phyloP scores from a whole-genome alignment of 1,140 invertebrate species.

The Euschistus heros region DNA sequence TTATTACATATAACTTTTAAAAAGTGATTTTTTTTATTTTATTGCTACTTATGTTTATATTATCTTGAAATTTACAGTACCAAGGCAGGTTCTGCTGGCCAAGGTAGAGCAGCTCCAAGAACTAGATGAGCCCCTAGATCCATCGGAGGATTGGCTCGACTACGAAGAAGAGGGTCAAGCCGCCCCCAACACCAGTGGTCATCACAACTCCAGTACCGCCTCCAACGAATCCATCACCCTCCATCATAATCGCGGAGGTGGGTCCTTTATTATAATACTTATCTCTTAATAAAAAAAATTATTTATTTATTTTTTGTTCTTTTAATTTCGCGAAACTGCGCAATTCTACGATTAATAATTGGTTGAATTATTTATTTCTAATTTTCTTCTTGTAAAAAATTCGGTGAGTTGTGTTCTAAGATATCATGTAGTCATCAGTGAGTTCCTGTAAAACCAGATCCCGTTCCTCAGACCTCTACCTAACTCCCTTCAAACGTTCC shows the following conservation, averaged over 20 bases:
- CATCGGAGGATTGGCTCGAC: conserved; percentile 38
- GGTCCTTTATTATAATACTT: neutral
- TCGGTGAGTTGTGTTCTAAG: no score
- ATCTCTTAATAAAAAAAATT: no score
- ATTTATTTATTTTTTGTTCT: no score
- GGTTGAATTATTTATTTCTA: no score
- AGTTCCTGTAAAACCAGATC: no score
- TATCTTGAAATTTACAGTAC: conserved; percentile 45
- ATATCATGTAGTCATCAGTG: no score
- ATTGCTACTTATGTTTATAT: neutral
- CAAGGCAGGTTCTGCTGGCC: conserved; percentile 67
- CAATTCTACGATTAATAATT: no score
- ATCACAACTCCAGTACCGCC: neutral
- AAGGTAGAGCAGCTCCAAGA: conserved; percentile 59
- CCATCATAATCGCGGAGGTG: neutral
- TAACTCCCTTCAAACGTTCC: no score
- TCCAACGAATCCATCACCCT: neutral
- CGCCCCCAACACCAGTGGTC: neutral
- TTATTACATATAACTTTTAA: neutral
- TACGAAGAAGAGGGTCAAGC: conserved; percentile 35
- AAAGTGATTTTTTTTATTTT: neutral
- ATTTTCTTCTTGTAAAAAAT: no score
- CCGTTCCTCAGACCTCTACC: no score
- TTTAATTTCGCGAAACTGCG: no score
- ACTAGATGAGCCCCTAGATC: conserved; percentile 49